These are phyloP conservation scores for Tortrix viridana DNA, from an alignment of 2,888 invertebrate genomes.

Conservation along the genomic window DNA sequence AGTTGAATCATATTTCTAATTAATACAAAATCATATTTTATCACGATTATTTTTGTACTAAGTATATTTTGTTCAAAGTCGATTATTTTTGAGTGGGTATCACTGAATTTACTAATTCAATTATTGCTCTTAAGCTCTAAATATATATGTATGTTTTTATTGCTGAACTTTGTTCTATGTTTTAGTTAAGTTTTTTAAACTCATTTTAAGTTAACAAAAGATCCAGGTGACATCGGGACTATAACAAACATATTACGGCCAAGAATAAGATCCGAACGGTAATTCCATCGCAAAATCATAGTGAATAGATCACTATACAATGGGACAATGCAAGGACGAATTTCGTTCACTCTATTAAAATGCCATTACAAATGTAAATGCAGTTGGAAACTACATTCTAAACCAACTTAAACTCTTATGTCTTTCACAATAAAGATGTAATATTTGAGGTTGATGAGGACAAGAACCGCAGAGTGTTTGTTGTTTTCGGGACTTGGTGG, in stretches of 20 bases:
- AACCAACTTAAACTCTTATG: slow-evolving; percentile 13
- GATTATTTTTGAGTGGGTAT: no score
- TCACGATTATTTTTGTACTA: no score
- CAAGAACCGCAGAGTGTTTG: not conserved
- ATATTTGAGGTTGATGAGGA: not conserved
- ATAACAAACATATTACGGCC: slow-evolving; percentile 28
- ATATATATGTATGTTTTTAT: not conserved
- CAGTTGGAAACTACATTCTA: slow-evolving; percentile 26
- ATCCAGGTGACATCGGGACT: slow-evolving; percentile 29
- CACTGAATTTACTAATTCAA: no score
- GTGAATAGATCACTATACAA: slow-evolving; percentile 52
- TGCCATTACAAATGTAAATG: slow-evolving; percentile 61
- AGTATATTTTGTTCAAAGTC: no score
- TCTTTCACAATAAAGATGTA: not conserved
- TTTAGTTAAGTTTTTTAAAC: slow-evolving; percentile 5
- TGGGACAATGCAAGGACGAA: slow-evolving; percentile 80
- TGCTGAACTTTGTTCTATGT: not conserved
- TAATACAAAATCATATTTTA: no score
- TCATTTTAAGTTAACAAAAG: slow-evolving; percentile 2
- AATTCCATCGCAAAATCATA: slow-evolving; percentile 29
- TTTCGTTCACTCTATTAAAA: slow-evolving; percentile 78
- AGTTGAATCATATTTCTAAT: no score
- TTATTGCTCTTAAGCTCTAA: no score
- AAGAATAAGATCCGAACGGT: slow-evolving; percentile 31
- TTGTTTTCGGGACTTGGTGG: slow-evolving; percentile 14